Percentiles rank a stretch among this genome's conserved stretches.
Evolutionary conservation across 1,140 invertebrate species (phyloP).

Genomic region (Platyscapa corneri): DNA sequence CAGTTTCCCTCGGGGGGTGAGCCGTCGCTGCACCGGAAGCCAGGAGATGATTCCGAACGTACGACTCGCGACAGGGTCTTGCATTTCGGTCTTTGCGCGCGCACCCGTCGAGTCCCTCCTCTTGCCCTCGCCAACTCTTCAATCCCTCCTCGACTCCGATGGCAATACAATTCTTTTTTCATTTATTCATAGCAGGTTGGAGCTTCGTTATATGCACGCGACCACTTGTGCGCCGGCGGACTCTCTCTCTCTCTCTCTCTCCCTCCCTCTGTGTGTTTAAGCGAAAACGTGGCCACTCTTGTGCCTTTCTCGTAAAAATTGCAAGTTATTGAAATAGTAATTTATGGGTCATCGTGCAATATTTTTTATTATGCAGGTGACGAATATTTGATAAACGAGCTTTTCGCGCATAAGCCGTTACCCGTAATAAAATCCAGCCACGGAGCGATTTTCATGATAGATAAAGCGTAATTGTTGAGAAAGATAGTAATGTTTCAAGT

Average conservation of each 20-base stretch:
- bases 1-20: conserved; percentile 61
- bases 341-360: not conserved
- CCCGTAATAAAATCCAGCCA: not conserved
- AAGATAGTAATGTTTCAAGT: not conserved
- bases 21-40: conserved; percentile 47
- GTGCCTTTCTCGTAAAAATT: not conserved
- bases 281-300: not conserved
- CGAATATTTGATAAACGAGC: not conserved
- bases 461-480: not conserved
- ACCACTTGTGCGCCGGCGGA: not conserved
- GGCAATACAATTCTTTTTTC: not conserved
- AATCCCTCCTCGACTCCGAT: not conserved
- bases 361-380: not conserved
- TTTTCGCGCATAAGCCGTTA: not conserved
- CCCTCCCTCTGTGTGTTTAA: not conserved
- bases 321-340: not conserved
- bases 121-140: not conserved
- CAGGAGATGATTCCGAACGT: conserved; percentile 67
- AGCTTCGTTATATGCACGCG: conserved; percentile 27
- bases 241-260: too few species aligned
- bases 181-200: conserved; percentile 22
- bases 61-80: conserved; percentile 69
- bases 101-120: too few species aligned
- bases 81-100: conserved; percentile 6
- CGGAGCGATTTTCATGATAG: not conserved